Conservation (phyloP, 2,888 invertebrate species). For the Pyrrhosoma nymphula region DNA sequence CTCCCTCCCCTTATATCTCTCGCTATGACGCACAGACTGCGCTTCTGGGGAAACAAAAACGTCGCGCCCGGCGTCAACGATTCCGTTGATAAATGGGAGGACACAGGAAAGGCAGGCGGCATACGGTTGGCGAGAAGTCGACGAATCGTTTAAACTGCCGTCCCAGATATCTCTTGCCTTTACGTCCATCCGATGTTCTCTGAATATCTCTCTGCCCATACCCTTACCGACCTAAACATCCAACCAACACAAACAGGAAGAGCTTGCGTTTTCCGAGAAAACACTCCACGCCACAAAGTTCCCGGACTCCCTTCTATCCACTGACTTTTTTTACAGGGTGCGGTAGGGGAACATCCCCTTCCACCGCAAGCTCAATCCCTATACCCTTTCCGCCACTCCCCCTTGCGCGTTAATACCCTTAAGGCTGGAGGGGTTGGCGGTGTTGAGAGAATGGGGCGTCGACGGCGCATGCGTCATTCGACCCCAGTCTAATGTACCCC, state of each 20-base stretch:
- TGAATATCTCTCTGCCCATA: not conserved
- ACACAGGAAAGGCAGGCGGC: too few relatives aligned
- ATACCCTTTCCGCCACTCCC: not conserved
- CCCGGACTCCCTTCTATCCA: not conserved
- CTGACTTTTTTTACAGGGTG: not conserved
- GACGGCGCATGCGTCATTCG: not conserved
- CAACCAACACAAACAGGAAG: too few relatives aligned
- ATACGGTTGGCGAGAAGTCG: not conserved
- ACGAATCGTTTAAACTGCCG: not conserved
- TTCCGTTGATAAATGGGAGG: not conserved
- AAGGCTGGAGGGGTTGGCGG: not conserved
- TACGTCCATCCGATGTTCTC: too few relatives aligned
- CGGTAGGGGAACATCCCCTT: too few relatives aligned
- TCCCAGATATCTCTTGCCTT: too few relatives aligned
- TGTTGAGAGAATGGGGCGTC: not conserved
- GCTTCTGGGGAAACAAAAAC: not conserved
- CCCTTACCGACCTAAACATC: not conserved
- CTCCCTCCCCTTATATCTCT: too few relatives aligned
- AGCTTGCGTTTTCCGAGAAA: too few relatives aligned
- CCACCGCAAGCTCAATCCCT: not conserved
- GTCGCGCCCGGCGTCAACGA: not conserved
- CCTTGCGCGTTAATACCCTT: not conserved
- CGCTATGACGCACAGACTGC: too few relatives aligned
- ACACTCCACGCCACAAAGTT: not conserved
- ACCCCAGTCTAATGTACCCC: not conserved